Percentiles rank a stretch among this genome's conserved stretches.
These are phyloP conservation scores for Alaudala cheleensis DNA, from an alignment of 2,113 vertebrate species.

Conservation along the genomic window DNA sequence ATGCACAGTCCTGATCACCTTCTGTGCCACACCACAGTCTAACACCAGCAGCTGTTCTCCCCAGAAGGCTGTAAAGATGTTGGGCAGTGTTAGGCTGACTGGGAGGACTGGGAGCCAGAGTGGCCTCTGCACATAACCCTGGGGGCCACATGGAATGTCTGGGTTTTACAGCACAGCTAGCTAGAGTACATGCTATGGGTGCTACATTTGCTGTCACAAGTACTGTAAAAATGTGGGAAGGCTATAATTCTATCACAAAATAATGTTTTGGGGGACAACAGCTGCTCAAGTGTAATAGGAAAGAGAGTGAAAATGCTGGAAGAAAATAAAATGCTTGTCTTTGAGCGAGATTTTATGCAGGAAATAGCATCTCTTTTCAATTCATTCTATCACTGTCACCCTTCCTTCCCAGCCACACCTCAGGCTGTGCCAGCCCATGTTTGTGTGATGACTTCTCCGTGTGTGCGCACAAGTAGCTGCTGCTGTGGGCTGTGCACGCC, in stretches of 20 bases:
- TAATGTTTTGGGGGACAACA: too few relatives aligned
- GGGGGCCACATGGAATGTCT: background rate
- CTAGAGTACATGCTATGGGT: rapidly evolving
- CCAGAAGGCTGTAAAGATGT: rapidly evolving
- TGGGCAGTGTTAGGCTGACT: background rate
- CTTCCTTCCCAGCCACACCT: background rate
- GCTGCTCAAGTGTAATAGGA: background rate
- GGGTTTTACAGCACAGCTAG: background rate
- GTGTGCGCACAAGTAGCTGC: background rate
- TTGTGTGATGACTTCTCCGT: background rate
- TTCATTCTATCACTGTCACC: background rate
- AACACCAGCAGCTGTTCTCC: too few relatives aligned
- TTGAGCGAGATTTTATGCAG: background rate
- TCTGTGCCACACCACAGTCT: background rate
- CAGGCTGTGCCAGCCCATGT: background rate
- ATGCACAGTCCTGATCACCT: rapidly evolving
- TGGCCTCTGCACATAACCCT: too few relatives aligned
- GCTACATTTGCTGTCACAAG: rapidly evolving
- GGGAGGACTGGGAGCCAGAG: background rate
- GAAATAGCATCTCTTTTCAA: background rate
- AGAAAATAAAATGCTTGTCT: background rate
- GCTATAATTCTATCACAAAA: background rate
- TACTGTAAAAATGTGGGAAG: background rate
- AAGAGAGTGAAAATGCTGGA: background rate
- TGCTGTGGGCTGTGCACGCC: background rate